Evolutionary conservation across 2,888 invertebrate species (phyloP).

Genomic region (Tipula vernalis): DNA sequence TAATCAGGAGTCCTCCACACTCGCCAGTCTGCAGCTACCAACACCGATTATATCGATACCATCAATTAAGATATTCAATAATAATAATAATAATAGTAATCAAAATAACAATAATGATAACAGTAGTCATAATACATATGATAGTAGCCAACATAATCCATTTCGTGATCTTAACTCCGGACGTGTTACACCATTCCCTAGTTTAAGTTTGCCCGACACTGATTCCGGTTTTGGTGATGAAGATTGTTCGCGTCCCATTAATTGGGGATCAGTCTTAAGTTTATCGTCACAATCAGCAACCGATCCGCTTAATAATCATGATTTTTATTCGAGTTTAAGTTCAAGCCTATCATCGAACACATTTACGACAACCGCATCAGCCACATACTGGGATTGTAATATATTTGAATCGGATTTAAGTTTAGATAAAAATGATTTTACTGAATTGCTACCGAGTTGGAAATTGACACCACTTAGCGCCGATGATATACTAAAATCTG

Average conservation of each 20-base stretch:
- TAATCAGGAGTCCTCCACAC: constrained; percentile 17
- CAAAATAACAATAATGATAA: background rate
- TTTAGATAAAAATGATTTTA: constrained; percentile 36
- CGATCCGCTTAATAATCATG: constrained; percentile 69
- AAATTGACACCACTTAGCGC: constrained; percentile 39
- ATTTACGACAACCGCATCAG: constrained; percentile 18
- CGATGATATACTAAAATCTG: constrained; percentile 39
- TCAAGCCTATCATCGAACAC: constrained; percentile 17
- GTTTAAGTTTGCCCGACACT: constrained; percentile 39
- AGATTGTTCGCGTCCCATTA: constrained; percentile 65
- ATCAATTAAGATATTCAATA: constrained; percentile 20
- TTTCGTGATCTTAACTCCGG: constrained; percentile 39
- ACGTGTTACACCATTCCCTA: constrained; percentile 58
- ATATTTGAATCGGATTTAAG: constrained; percentile 39
- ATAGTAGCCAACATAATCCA: constrained; percentile 29
- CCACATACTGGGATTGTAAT: constrained; percentile 30
- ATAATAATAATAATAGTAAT: background rate
- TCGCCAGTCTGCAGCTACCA: constrained; percentile 10
- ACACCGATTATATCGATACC: constrained; percentile 18
- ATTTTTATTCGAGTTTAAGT: constrained; percentile 42
- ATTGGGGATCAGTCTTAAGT: constrained; percentile 84
- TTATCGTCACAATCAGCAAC: constrained; percentile 75
- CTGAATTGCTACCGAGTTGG: constrained; percentile 39
- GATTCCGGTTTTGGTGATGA: constrained; percentile 69
- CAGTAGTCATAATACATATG: background rate